Evolutionary conservation across 2,797 vertebrate species (phyloP).

Genomic region (Manis javanica): DNA sequence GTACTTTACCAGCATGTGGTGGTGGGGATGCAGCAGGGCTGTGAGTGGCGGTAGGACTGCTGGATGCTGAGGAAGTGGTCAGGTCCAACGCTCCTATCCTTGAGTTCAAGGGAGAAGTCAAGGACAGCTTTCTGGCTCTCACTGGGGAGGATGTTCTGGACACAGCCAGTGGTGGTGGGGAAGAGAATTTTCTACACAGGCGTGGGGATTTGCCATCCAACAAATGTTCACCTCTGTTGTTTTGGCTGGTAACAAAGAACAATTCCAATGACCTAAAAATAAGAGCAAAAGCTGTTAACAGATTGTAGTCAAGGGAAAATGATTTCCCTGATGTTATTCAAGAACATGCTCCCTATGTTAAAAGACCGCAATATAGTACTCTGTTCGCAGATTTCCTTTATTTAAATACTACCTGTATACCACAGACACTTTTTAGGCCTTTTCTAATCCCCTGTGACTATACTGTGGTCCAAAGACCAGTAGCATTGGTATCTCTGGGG

Average conservation of each 20-base stretch:
- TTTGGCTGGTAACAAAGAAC: constrained; percentile 96
- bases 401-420: neutral
- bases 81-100: constrained; percentile 93
- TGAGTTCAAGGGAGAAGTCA: constrained; percentile 94
- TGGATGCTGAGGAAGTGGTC: constrained; percentile 87
- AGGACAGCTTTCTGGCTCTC: constrained; percentile 94
- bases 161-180: constrained; percentile 94
- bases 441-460: neutral
- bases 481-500: neutral
- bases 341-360: neutral
- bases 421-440: neutral
- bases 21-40: constrained; percentile 92
- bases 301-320: neutral
- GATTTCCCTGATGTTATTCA: neutral
- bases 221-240: constrained; percentile 91
- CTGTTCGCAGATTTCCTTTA: neutral
- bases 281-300: constrained; percentile 20
- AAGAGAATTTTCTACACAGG: constrained; percentile 97
- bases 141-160: constrained; percentile 95
- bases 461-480: neutral
- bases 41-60: constrained; percentile 87
- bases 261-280: constrained; percentile 94
- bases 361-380: neutral
- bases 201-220: constrained; percentile 95
- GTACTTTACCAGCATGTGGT: constrained; percentile 88